Conservation (phyloP, 2,888 invertebrate species). For the Patella ulyssiponensis region DNA sequence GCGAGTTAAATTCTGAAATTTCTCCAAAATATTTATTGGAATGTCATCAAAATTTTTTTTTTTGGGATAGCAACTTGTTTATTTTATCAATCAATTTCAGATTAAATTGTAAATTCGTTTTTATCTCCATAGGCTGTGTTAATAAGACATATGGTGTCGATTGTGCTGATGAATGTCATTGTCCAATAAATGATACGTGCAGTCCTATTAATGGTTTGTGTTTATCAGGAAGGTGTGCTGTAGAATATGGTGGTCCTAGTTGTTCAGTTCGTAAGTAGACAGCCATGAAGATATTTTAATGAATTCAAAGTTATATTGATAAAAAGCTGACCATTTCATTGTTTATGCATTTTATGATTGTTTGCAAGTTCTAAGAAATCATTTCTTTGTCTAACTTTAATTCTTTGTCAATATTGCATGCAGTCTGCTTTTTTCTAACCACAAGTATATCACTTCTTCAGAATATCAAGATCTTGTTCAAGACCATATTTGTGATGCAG, state of each 20-base stretch:
- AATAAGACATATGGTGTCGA: constrained; percentile 57
- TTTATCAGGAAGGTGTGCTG: constrained; percentile 52
- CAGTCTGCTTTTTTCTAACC: too few relatives aligned
- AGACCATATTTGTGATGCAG: too few relatives aligned
- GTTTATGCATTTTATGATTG: too few relatives aligned
- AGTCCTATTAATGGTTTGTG: constrained; percentile 63
- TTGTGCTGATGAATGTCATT: constrained; percentile 64
- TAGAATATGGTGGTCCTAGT: constrained; percentile 61
- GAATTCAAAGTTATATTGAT: neutral
- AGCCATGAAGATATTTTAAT: neutral
- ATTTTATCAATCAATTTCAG: neutral
- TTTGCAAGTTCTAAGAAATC: too few relatives aligned
- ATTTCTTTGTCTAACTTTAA: too few relatives aligned
- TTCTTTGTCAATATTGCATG: too few relatives aligned
- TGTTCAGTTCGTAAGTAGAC: constrained; percentile 63
- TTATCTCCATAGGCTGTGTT: constrained; percentile 52
- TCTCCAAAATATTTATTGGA: too few relatives aligned
- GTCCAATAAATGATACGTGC: constrained; percentile 57
- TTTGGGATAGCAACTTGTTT: neutral
- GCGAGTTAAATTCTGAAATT: too few relatives aligned
- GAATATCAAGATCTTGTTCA: too few relatives aligned
- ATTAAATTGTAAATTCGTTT: neutral
- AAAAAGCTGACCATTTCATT: too few relatives aligned
- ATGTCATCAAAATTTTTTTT: neutral
- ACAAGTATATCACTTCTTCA: too few relatives aligned